Base-by-base conservation (phyloP, 1,140 invertebrate species). In the Plodia interpunctella region DNA sequence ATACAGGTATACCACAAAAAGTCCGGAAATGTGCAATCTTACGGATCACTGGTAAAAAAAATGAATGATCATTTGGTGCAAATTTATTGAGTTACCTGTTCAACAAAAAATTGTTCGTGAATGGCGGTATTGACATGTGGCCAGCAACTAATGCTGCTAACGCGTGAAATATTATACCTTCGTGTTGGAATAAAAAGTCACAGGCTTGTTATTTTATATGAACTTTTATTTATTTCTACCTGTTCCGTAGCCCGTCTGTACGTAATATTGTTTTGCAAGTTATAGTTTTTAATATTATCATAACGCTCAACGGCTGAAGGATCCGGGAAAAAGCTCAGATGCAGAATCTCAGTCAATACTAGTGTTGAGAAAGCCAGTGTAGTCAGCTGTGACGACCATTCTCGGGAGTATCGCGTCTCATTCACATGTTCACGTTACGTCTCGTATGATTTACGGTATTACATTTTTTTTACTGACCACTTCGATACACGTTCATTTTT, bases 1-100 rank as follows among this genome's bases (percentile, higher is more conserved):
- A 44, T 15, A 53, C 21, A 53, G 21, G 51, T 53, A 25, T 50
- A 50, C n/a, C n/a, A 57, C 18, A 44, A 54, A 35, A 76, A 76
- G 61, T 63, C 72, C 68, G 70, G 75, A 76, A 76, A 71, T 63
- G 15, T 52, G 50, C 75, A 70, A 80, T 84, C 71, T 55, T 62
- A 68, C 60, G 66, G 61, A 74, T 81, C 80, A 73, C 82, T 84
- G 83, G 74, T 60, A 55, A 74, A 80, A 80, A 78, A 71, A 78
- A 80, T 19, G 4, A 25, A 83, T 82, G 50, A 62, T 58, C 63
- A 76, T 76, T 63, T 62, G 74, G 78, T 83, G 79, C 76, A 74
- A 85, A 85, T 80, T 62, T 63, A 74, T 80, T 80, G 75, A 63
- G 59, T 58, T 57, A 55, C 54, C 54, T 62, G 62, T 66, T 62